Conservation (phyloP, 2,888 invertebrate genomes). For the Apodemia duryi region DNA sequence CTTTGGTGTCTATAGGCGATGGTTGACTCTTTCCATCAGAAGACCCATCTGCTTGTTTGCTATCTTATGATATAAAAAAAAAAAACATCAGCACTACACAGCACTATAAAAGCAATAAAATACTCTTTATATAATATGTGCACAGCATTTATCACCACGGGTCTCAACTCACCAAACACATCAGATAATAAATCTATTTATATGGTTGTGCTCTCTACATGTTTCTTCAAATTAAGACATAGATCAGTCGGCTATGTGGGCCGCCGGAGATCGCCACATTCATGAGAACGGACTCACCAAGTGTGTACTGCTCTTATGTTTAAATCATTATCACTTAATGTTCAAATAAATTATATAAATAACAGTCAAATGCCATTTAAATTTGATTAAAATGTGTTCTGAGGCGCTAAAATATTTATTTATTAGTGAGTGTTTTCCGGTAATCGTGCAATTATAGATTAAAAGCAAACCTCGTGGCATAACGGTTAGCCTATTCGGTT, state of each 20-base stretch:
- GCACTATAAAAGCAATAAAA: background rate
- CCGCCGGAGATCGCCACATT: background rate
- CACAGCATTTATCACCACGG: background rate
- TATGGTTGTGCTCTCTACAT: background rate
- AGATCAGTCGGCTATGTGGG: background rate
- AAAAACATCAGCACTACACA: too few species aligned
- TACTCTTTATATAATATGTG: background rate
- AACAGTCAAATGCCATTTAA: background rate
- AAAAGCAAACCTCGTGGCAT: too few species aligned
- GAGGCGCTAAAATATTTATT: too few species aligned
- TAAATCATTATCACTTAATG: background rate
- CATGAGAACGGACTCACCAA: background rate
- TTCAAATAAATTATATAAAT: background rate
- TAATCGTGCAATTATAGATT: too few species aligned
- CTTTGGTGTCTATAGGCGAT: too few species aligned
- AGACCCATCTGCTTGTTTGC: too few species aligned
- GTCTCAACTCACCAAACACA: background rate
- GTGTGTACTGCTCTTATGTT: background rate
- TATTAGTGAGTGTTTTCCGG: too few species aligned
- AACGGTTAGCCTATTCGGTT: too few species aligned
- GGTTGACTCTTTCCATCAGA: too few species aligned
- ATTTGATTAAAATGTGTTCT: background rate
- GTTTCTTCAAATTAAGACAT: background rate
- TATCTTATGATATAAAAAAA: too few species aligned
- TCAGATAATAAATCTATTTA: background rate